phyloP scores from a whole-genome alignment of 2,888 invertebrate species.

The Leptopilina myrica region DNA sequence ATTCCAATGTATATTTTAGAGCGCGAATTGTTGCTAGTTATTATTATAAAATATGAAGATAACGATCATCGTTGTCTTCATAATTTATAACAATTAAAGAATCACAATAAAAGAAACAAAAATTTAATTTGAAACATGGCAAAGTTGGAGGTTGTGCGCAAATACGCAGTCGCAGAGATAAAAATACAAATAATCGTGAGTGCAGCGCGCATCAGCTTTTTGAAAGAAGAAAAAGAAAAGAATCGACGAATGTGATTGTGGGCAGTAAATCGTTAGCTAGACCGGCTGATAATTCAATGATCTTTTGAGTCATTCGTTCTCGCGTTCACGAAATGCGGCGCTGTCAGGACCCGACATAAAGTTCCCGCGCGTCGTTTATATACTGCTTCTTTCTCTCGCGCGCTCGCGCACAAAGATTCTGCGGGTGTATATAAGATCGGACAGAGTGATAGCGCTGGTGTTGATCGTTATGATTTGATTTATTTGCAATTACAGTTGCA shows the following conservation, averaged over 20 bases:
- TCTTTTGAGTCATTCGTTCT: constrained; percentile 26
- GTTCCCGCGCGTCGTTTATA: constrained; percentile 50
- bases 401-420: background rate
- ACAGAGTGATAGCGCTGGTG: constrained; percentile 52
- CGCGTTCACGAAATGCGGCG: constrained; percentile 21
- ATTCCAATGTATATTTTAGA: too few relatives aligned
- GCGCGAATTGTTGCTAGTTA: too few relatives aligned
- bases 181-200: too few relatives aligned
- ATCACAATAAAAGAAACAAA: too few relatives aligned
- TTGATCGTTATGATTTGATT: constrained; percentile 74
- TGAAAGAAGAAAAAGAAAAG: background rate
- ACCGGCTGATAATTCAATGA: constrained; percentile 37
- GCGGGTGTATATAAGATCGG: constrained; percentile 31
- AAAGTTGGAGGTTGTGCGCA: constrained; percentile 37
- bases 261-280: constrained; percentile 23
- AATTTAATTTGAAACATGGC: background rate
- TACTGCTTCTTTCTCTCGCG: background rate
- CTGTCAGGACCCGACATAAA: constrained; percentile 42
- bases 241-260: constrained; percentile 32
- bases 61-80: too few relatives aligned
- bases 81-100: too few relatives aligned
- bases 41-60: too few relatives aligned
- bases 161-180: background rate
- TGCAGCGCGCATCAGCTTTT: too few relatives aligned
- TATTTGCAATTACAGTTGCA: constrained; percentile 68